phyloP scores from a whole-genome alignment of 2,888 invertebrate genomes.

The Unio pictorum region DNA sequence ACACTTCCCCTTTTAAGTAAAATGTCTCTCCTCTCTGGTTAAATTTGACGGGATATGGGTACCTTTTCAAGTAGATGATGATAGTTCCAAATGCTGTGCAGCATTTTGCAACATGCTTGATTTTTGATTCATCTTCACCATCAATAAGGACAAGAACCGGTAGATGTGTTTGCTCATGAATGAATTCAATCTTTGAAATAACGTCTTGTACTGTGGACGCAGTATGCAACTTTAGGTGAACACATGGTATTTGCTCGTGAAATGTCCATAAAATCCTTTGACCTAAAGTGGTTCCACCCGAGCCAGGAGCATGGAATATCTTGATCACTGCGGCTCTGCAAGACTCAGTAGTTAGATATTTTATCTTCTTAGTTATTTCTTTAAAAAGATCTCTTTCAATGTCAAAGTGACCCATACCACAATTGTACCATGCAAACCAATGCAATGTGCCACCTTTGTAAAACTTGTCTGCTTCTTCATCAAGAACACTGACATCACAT shows the following conservation, averaged over 20 bases:
- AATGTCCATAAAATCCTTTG: constrained; percentile 39
- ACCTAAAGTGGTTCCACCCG: constrained; percentile 44
- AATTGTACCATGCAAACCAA: constrained; percentile 32
- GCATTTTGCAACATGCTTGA: constrained; percentile 17
- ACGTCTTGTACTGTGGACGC: constrained; percentile 20
- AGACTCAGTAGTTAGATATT: constrained; percentile 5
- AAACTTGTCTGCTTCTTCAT: constrained; percentile 30
- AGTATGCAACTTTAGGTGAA: constrained; percentile 23
- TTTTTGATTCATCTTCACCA: constrained; percentile 38
- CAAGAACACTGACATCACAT: constrained; percentile 14
- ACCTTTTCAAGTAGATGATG: constrained; percentile 34
- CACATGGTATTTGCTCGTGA: constrained; percentile 23
- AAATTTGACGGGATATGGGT: constrained; percentile 11
- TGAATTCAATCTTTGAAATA: constrained; percentile 17
- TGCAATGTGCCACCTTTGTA: constrained; percentile 38
- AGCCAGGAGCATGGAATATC: constrained; percentile 37
- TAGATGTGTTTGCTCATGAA: constrained; percentile 23
- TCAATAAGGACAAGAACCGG: constrained; percentile 36
- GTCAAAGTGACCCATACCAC: constrained; percentile 21
- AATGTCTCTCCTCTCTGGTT: constrained; percentile 6
- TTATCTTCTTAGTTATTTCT: constrained; percentile 15
- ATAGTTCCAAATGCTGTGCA: constrained; percentile 12
- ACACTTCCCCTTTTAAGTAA: constrained; percentile 27
- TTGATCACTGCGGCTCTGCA: constrained; percentile 24
- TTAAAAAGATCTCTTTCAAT: constrained; percentile 26